These are phyloP conservation scores for human DNA, from an alignment of 2,113 vertebrate species.

Conservation along the genomic window GRCh38 chr7:129377001-129377500, in stretches of 20 bases:
- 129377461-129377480: not conserved
- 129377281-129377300: conserved; percentile 46
- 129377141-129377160: not conserved
- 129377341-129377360: not conserved
- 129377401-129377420: not conserved
- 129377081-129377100: not conserved
- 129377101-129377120: not conserved
- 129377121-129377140: not conserved
- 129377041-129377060: not conserved
- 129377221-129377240: not conserved
- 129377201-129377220: not conserved
- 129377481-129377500: not conserved
- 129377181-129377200: not conserved
- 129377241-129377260: not conserved
- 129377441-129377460: conserved; percentile 40
- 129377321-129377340: not conserved
- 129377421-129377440: conserved; percentile 48
- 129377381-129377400: conserved; percentile 30
- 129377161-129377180: not conserved
- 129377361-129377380: conserved; percentile 39
- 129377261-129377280: not conserved
- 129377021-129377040: not conserved
- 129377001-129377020: conserved; percentile 32
- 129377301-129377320: conserved; percentile 45
- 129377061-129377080: not conserved